Conservation (phyloP, 2,113 vertebrate species). For the Lampris incognitus region DNA sequence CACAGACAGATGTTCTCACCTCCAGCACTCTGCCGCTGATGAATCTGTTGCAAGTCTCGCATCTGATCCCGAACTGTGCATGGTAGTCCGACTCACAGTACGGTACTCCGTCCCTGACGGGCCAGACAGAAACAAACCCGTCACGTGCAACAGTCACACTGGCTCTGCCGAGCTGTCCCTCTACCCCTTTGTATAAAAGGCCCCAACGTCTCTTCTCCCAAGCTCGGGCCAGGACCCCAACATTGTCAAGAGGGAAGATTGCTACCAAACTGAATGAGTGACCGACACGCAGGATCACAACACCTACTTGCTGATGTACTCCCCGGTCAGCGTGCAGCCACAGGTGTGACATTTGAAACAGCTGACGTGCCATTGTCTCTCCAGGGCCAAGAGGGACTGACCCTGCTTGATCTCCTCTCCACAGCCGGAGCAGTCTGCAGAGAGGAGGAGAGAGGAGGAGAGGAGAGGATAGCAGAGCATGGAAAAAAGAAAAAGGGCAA, state of each 20-base stretch:
- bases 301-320: constrained; percentile 99
- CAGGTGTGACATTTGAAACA: constrained; percentile 97
- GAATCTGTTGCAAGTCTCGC: constrained; percentile 91
- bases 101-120: constrained; percentile 89
- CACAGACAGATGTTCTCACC: constrained; percentile 80
- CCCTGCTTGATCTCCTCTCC: constrained; percentile 96
- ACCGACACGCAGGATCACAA: neutral
- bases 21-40: constrained; percentile 96
- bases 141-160: neutral
- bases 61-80: constrained; percentile 93
- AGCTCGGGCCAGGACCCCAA: neutral
- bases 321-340: constrained; percentile 90
- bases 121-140: constrained; percentile 17
- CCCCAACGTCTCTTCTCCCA: neutral
- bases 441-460: neutral
- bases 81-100: constrained; percentile 97
- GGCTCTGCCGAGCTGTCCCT: neutral
- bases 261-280: too few species aligned
- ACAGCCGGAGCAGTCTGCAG: constrained; percentile 92
- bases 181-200: neutral
- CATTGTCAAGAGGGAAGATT: too few species aligned
- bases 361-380: constrained; percentile 98
- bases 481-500: neutral
- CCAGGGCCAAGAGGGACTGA: constrained; percentile 94
- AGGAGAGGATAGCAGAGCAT: neutral